These are phyloP conservation scores for Rhinichthys klamathensis DNA, from an alignment of 2,113 vertebrate species.

Conservation along the genomic window DNA sequence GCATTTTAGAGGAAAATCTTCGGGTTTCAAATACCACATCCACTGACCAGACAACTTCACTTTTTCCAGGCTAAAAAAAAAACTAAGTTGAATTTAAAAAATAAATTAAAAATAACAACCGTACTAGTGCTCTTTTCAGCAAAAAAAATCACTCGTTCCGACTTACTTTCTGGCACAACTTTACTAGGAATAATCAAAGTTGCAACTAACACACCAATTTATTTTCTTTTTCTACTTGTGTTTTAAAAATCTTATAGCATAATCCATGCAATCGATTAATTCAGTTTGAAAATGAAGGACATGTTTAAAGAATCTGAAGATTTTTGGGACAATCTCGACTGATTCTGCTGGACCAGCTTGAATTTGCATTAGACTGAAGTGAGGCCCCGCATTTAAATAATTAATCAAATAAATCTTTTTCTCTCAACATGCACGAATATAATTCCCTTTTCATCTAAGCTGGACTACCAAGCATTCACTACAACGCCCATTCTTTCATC, in stretches of 20 bases:
- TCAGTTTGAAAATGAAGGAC: not conserved
- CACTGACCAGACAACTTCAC: not conserved
- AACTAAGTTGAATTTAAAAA: not conserved
- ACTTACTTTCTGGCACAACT: not conserved
- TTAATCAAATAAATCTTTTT: conserved; percentile 49
- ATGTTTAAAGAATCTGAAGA: conserved; percentile 2
- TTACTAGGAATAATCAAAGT: not conserved
- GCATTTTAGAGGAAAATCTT: not conserved
- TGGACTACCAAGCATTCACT: conserved; percentile 29
- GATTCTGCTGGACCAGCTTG: not conserved
- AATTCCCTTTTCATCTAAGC: conserved; percentile 42
- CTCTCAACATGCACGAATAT: conserved; percentile 47
- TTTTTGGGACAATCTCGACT: not conserved
- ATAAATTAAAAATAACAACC: not conserved
- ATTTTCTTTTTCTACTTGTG: not conserved
- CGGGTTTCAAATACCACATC: not conserved
- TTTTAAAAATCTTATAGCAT: not conserved
- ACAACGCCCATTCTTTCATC: conserved; percentile 55
- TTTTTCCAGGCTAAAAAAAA: not conserved
- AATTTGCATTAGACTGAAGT: conserved; percentile 24
- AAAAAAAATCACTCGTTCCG: not conserved
- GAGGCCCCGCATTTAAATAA: conserved; percentile 31
- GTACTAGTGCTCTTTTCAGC: not conserved
- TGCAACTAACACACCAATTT: not conserved
- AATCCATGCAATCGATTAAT: not conserved